Percentiles rank a stretch among this genome's conserved stretches.
Evolutionary conservation across 2,113 vertebrate species (phyloP).

Genomic region (Boulengeromyrus knoepffleri): DNA sequence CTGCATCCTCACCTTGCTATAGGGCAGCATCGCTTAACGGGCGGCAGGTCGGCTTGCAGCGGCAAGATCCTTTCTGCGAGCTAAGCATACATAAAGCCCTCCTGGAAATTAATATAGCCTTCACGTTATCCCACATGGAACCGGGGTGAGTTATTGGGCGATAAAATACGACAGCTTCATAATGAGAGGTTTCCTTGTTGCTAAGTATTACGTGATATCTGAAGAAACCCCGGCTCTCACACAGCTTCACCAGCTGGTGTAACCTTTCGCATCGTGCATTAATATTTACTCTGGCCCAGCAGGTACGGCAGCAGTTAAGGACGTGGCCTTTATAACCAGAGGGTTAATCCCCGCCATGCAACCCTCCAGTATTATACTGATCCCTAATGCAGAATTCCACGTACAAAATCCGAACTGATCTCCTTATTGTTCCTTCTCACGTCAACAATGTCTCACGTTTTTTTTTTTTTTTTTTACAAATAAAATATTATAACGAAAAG

Average conservation of each 20-base stretch:
- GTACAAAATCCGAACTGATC: background rate
- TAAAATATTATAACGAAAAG: background rate
- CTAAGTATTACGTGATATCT: background rate
- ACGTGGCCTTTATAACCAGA: background rate
- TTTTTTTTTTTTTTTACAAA: background rate
- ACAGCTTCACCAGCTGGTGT: background rate
- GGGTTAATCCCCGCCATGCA: background rate
- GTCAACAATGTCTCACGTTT: too few species aligned
- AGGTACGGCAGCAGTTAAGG: background rate
- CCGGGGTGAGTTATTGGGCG: background rate
- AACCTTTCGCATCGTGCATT: background rate
- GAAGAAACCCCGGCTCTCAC: background rate
- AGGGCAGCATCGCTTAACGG: conserved; percentile 4
- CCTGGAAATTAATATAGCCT: conserved; percentile 8
- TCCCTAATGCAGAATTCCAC: background rate
- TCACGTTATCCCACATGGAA: background rate
- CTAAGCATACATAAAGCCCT: background rate
- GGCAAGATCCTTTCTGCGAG: conserved; percentile 18
- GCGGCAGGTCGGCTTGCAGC: conserved; percentile 7
- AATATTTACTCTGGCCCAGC: background rate
- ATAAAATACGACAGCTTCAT: conserved; percentile 9
- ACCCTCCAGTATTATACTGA: background rate
- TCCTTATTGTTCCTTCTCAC: background rate
- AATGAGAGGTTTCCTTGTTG: background rate
- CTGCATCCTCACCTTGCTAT: background rate